Base-by-base conservation (phyloP, 2,797 vertebrate species). In the Hydrocynus forskahlii region DNA sequence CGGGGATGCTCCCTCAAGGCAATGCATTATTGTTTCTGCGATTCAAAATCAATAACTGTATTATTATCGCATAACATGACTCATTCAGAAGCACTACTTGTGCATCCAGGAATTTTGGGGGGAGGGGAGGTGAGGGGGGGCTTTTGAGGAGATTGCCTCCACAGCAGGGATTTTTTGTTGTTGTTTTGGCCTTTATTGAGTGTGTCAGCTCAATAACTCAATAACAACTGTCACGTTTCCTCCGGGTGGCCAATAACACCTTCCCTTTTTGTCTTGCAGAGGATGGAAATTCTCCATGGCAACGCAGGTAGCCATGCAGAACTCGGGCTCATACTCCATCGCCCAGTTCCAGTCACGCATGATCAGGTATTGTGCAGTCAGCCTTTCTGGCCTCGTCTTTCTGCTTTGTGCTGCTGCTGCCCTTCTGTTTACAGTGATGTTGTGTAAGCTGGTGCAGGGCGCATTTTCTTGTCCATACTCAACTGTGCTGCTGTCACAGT, bases 221-320 rank as follows among this genome's bases (percentile, higher is more conserved):
- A 35, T 29, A 29, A 29, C 29, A 29, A 71, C 48, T 17, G 67
- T 50, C 35, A n/a, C 29, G 55, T 60, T 54, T 19, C 12, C 59
- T 74, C 72, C 59, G 16, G 55, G 21, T 1, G 21, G 60, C 25
- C 45, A 67, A 0, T 79, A 23, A 78, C 45, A 12, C 8, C 19
- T 50, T 76, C 35, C 23, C 75, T 87, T 80, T 35, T 0, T 57
- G 82, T 87, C 62, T 78, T 90, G 81, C 90, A 99, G 97, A 89
- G 98, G 98, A 4, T 99, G 98, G 98, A 97, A 95, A 89, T 98
- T 99, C 93, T 96, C 97, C 7, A 99, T 99, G 98, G 97, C 97
- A 38, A 97, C 97, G 0, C 97, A 99, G 91, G 98, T 99, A 90
- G 98, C 98, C 63, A 93, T 99, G 95, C 98, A 99, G 89, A 99